Conservation (phyloP, 1,140 invertebrate species). For the Drosophila sulfurigaster region DNA sequence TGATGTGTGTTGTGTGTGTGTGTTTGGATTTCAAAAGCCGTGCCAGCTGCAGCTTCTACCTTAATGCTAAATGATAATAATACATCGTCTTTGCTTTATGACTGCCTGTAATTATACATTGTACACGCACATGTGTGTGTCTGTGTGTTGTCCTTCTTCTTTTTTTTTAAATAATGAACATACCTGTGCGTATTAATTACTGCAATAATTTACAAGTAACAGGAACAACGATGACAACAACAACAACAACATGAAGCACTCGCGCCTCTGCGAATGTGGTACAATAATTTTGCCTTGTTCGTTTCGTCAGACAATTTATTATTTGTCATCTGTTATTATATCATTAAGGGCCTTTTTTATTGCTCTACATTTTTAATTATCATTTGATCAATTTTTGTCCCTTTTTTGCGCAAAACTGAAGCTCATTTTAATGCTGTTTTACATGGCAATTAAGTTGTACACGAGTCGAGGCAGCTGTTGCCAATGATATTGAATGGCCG, state of each 20-base stretch:
- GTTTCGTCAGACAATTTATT: conserved; percentile 70
- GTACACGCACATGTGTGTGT: background rate
- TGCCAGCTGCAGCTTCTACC: conserved; percentile 24
- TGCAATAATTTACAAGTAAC: conserved; percentile 68
- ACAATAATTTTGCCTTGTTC: conserved; percentile 65
- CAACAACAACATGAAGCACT: background rate
- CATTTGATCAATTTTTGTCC: conserved; percentile 67
- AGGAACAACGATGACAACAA: conserved; percentile 43
- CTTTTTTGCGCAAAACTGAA: conserved; percentile 11
- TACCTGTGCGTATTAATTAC: conserved; percentile 75
- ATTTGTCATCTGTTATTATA: conserved; percentile 84
- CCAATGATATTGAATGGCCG: conserved; percentile 34
- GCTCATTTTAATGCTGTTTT: conserved; percentile 65
- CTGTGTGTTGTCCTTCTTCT: conserved; percentile 11
- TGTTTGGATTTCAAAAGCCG: conserved; percentile 28
- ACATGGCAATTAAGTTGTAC: conserved; percentile 76
- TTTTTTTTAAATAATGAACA: conserved; percentile 74
- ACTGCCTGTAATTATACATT: conserved; percentile 9
- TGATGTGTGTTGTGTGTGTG: too few relatives aligned
- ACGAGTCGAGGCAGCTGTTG: conserved; percentile 38
- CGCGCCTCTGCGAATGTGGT: conserved; percentile 3
- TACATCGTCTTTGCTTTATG: conserved; percentile 39
- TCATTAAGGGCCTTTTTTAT: conserved; percentile 75
- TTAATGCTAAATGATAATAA: conserved; percentile 68
- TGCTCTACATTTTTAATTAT: conserved; percentile 78